Conservation (phyloP, 2,113 vertebrate genomes). For the Nothoprocta pentlandii region DNA sequence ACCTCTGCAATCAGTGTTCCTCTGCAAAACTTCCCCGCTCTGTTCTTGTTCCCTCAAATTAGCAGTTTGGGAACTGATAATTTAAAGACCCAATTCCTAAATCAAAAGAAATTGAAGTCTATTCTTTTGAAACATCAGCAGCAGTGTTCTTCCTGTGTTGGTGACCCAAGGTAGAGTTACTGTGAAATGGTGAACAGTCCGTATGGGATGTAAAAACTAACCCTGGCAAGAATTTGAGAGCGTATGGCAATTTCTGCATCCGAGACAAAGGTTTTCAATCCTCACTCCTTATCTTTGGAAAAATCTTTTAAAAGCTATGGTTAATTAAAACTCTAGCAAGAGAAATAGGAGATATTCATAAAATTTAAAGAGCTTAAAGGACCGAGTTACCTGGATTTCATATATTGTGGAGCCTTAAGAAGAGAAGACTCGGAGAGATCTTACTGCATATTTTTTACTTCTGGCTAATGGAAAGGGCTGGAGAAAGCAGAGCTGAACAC, state of each 20-base stretch:
- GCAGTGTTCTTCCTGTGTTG: neutral
- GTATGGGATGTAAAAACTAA: neutral
- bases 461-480: neutral
- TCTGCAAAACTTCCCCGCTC: neutral
- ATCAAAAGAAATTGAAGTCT: neutral
- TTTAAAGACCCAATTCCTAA: neutral
- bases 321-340: neutral
- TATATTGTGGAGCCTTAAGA: neutral
- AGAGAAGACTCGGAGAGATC: neutral
- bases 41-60: neutral
- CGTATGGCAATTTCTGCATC: neutral
- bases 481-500: neutral
- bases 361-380: neutral
- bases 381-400: neutral
- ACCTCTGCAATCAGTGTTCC: neutral
- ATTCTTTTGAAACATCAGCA: neutral
- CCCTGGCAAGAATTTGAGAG: neutral
- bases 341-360: neutral
- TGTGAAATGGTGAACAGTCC: neutral
- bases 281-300: neutral
- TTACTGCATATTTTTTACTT: neutral
- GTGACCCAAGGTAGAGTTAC: neutral
- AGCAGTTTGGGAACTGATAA: neutral
- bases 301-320: neutral
- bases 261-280: neutral